phyloP scores from a whole-genome alignment of 37 sponge, comb jelly and placozoan genomes.

The Geodia barretti region DNA sequence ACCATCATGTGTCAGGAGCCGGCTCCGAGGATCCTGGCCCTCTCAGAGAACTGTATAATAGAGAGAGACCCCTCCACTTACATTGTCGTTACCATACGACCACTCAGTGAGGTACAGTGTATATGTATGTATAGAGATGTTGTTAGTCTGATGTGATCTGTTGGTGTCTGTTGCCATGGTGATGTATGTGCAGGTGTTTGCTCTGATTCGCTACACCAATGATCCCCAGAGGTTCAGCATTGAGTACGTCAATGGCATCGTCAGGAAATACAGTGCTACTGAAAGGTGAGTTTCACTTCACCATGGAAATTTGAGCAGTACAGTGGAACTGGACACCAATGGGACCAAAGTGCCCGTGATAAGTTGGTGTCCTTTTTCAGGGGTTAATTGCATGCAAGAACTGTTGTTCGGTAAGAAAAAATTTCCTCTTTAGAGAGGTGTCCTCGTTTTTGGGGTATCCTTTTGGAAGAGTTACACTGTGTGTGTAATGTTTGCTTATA shows the following conservation, averaged over 20 bases:
- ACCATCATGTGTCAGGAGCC: slow-evolving; percentile 88
- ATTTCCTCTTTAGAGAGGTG: too few relatives aligned
- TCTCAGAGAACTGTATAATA: slow-evolving; percentile 92
- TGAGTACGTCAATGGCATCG: slow-evolving; percentile 79
- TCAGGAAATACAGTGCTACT: slow-evolving; percentile 79
- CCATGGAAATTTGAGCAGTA: too few relatives aligned
- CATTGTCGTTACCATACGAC: slow-evolving; percentile 80
- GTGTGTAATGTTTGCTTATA: not conserved
- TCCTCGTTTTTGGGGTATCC: too few relatives aligned
- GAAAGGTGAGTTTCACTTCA: slow-evolving; percentile 75
- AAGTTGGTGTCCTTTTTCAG: too few relatives aligned
- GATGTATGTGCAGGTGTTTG: slow-evolving; percentile 81
- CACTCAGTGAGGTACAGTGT: slow-evolving; percentile 85
- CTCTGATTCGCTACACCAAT: slow-evolving; percentile 86
- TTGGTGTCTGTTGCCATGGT: too few relatives aligned
- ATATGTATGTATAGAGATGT: too few relatives aligned
- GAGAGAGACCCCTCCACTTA: slow-evolving; percentile 98
- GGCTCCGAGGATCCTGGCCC: slow-evolving; percentile 80
- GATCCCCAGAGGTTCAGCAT: slow-evolving; percentile 96
- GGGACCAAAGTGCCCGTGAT: too few relatives aligned
- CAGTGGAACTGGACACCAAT: too few relatives aligned
- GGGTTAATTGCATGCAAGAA: too few relatives aligned
- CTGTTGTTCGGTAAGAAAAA: too few relatives aligned
- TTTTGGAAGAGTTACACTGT: not conserved
- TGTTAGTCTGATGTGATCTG: too few relatives aligned